These are phyloP conservation scores for Cynocephalus volans DNA, from an alignment of 2,113 vertebrate genomes.

Conservation along the genomic window DNA sequence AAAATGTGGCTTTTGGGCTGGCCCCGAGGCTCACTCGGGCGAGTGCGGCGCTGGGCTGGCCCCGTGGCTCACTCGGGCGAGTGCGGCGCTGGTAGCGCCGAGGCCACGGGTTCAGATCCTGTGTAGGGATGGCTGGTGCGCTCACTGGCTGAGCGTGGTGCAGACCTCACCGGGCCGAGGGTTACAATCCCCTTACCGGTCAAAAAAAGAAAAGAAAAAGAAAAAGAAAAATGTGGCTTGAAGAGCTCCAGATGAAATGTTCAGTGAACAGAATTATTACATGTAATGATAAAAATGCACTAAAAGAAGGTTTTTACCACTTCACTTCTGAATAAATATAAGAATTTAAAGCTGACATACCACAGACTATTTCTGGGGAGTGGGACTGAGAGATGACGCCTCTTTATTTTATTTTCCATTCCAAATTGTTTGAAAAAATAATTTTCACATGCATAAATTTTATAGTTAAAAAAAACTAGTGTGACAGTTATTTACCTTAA, in stretches of 20 bases:
- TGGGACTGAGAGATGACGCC: neutral
- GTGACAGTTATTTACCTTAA: slow-evolving; percentile 34
- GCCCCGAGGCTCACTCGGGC: too few relatives aligned
- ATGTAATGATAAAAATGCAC: slow-evolving; percentile 53
- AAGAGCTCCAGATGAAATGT: slow-evolving; percentile 39
- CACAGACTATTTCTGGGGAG: slow-evolving; percentile 33
- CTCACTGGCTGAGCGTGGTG: too few relatives aligned
- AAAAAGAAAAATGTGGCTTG: slow-evolving; percentile 21
- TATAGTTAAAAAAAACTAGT: slow-evolving; percentile 32
- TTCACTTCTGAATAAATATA: slow-evolving; percentile 49
- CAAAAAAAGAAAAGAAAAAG: too few relatives aligned
- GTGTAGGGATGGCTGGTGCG: too few relatives aligned
- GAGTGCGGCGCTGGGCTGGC: too few relatives aligned
- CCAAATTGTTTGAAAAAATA: neutral
- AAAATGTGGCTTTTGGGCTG: slow-evolving; percentile 28
- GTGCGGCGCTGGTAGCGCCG: too few relatives aligned
- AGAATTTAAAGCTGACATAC: neutral
- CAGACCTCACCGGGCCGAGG: too few relatives aligned
- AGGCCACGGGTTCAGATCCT: too few relatives aligned
- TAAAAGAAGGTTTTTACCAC: slow-evolving; percentile 18
- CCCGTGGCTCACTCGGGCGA: too few relatives aligned
- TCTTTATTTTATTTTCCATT: slow-evolving; percentile 36
- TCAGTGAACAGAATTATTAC: slow-evolving; percentile 11
- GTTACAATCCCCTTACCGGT: too few relatives aligned
- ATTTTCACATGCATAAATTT: slow-evolving; percentile 52